phyloP scores from a whole-genome alignment of 1,140 invertebrate species.

The Hyles euphorbiae region DNA sequence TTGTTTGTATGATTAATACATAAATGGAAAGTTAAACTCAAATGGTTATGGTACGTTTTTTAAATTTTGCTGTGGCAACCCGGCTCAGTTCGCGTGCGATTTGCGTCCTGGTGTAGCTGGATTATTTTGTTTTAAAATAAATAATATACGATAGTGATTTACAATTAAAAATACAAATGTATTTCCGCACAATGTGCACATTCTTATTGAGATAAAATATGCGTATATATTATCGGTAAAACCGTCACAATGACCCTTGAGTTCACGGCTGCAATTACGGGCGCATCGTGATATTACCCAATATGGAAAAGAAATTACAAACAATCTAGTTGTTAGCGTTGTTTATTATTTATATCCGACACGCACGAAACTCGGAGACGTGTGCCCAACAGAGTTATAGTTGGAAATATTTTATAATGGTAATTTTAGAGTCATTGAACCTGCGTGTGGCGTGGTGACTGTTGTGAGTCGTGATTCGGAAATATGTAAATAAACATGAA shows the following conservation, averaged over 20 bases:
- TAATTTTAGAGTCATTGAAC: conserved; percentile 51
- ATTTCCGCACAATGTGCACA: conserved; percentile 9
- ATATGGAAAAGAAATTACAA: conserved; percentile 58
- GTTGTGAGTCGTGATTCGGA: conserved; percentile 53
- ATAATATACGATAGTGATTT: conserved; percentile 23
- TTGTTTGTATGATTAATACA: too few relatives aligned
- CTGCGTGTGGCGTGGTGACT: conserved; percentile 53
- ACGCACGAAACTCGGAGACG: not conserved
- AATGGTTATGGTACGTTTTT: not conserved
- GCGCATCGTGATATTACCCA: conserved; percentile 50
- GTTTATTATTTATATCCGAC: conserved; percentile 7
- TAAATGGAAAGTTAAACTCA: too few relatives aligned
- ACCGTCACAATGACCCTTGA: conserved; percentile 46
- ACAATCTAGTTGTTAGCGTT: conserved; percentile 36
- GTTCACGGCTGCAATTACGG: conserved; percentile 57
- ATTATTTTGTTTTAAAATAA: conserved; percentile 46
- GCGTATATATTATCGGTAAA: conserved; percentile 29
- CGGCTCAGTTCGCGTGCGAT: conserved; percentile 52
- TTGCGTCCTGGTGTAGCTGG: conserved; percentile 53
- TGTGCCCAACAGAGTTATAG: conserved; percentile 3
- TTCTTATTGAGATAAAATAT: conserved; percentile 13
- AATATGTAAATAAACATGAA: conserved; percentile 76
- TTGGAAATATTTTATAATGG: conserved; percentile 28
- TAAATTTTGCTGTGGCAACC: conserved; percentile 24
- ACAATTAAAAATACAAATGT: conserved; percentile 12